These are phyloP conservation scores for Mastigias papua DNA, from an alignment of 30 jellyfish, hydroid and myxozoan species.

Conservation along the genomic window DNA sequence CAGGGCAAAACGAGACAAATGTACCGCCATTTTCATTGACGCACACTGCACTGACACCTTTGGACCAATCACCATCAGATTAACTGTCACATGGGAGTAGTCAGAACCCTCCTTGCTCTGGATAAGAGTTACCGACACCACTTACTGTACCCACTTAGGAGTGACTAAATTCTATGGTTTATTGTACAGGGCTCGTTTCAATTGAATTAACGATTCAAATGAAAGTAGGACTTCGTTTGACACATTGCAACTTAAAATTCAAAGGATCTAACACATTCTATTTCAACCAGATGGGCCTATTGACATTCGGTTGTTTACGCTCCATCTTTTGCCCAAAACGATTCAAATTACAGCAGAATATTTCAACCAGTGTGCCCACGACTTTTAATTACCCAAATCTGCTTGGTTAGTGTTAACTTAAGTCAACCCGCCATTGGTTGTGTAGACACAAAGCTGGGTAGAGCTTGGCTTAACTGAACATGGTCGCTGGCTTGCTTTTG, in stretches of 20 bases:
- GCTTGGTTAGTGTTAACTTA: too few relatives aligned
- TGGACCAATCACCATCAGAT: conserved; percentile 58
- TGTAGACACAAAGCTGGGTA: too few relatives aligned
- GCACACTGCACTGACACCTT: conserved; percentile 51
- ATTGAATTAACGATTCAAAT: neutral
- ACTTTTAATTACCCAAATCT: too few relatives aligned
- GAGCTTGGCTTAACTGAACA: too few relatives aligned
- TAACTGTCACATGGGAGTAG: conserved; percentile 61
- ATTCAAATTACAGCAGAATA: neutral
- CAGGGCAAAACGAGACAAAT: conserved; percentile 29
- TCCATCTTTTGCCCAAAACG: neutral
- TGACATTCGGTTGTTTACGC: neutral
- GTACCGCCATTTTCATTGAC: conserved; percentile 54
- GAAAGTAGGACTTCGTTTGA: neutral
- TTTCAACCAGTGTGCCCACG: neutral
- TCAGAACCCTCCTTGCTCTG: conserved; percentile 20
- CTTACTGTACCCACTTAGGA: neutral
- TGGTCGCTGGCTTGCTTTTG: too few relatives aligned
- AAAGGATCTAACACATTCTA: neutral
- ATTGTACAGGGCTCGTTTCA: neutral
- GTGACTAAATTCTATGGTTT: neutral
- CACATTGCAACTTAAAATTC: neutral
- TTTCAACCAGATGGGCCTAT: neutral
- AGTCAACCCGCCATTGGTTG: too few relatives aligned
- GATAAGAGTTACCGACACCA: neutral